phyloP scores from a whole-genome alignment of 2,113 vertebrate species.

The Apteryx owenii region DNA sequence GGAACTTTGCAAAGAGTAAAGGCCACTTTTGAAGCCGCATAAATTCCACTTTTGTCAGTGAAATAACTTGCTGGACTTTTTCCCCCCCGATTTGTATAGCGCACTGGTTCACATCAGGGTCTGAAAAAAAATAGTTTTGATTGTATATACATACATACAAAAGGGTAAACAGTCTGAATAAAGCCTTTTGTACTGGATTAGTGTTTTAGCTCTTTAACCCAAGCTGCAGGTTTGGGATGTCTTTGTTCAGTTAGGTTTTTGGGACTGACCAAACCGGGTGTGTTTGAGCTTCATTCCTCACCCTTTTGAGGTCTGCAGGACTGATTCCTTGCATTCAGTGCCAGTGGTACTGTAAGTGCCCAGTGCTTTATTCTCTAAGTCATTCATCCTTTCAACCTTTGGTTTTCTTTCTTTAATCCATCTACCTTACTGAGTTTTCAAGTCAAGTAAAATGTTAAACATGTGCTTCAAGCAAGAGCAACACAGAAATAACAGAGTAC shows the following conservation, averaged over 20 bases:
- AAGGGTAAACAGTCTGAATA: constrained; percentile 54
- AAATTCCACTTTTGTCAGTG: constrained; percentile 71
- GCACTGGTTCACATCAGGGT: constrained; percentile 63
- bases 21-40: constrained; percentile 66
- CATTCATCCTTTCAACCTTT: constrained; percentile 77
- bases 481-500: constrained; percentile 20
- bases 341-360: constrained; percentile 70
- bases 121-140: constrained; percentile 72
- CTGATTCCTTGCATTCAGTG: constrained; percentile 69
- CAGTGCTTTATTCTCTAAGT: constrained; percentile 66
- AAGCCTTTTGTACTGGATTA: constrained; percentile 62
- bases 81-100: constrained; percentile 64
- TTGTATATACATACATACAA: constrained; percentile 69
- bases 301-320: constrained; percentile 68
- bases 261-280: constrained; percentile 47
- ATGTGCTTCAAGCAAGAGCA: constrained; percentile 26
- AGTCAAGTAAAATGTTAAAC: constrained; percentile 63
- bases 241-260: constrained; percentile 70
- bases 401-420: constrained; percentile 67
- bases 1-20: constrained; percentile 68
- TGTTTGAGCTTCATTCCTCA: constrained; percentile 60
- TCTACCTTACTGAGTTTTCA: constrained; percentile 65
- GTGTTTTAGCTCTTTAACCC: constrained; percentile 66
- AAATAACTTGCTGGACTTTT: constrained; percentile 69
- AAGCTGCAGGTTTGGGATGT: constrained; percentile 76